Evolutionary conservation across 2,888 invertebrate genomes (phyloP).

Genomic region (Dicycla oo): DNA sequence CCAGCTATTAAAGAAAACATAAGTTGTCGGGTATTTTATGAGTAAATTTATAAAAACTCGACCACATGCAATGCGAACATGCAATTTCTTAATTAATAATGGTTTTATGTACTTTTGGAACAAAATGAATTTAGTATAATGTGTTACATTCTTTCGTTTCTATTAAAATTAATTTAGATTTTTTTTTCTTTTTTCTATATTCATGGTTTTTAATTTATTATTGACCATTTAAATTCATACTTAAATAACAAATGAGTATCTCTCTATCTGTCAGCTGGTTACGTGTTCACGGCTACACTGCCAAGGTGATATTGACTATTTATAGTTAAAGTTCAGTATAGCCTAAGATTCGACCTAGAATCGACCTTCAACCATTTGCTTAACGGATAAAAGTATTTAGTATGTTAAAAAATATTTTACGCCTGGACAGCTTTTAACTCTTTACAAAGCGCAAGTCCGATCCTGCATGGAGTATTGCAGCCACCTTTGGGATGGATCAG

Average conservation of each 20-base stretch:
- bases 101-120: not conserved
- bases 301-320: not conserved
- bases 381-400: no score
- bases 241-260: conserved; percentile 24
- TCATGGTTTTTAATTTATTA: no score
- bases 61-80: conserved; percentile 44
- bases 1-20: conserved; percentile 51
- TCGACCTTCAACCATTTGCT: no score
- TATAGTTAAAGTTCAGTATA: not conserved
- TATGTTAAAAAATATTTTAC: no score
- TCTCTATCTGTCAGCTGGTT: conserved; percentile 2
- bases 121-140: not conserved
- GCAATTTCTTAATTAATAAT: conserved; percentile 50
- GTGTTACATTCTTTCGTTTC: not conserved
- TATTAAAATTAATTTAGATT: not conserved
- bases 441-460: no score
- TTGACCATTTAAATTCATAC: conserved; percentile 17
- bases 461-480: no score
- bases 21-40: conserved; percentile 32
- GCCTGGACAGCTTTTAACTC: no score
- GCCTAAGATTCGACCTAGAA: no score
- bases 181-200: not conserved
- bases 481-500: no score
- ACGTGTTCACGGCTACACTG: not conserved
- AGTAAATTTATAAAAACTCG: conserved; percentile 14